Conservation (phyloP, 2,888 invertebrate species). For the Mechanitis mazaeus region DNA sequence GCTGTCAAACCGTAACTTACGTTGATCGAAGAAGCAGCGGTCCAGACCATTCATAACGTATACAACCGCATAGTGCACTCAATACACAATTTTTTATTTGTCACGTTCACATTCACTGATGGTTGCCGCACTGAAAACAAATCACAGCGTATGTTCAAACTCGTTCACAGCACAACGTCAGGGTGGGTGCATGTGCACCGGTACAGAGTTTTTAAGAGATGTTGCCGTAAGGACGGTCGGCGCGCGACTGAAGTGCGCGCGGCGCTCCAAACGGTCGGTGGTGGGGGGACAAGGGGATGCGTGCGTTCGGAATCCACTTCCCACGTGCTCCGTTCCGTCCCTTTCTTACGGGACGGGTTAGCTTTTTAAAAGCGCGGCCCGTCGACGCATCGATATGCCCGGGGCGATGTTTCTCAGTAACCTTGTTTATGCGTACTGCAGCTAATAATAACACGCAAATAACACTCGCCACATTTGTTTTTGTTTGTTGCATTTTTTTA, state of each 20-base stretch:
- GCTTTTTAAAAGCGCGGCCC: conserved; percentile 70
- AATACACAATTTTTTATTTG: conserved; percentile 58
- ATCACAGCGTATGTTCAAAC: conserved; percentile 69
- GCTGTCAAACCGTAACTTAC: conserved; percentile 51
- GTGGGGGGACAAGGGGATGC: conserved; percentile 59
- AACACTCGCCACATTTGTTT: conserved; percentile 58
- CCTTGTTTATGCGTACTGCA: conserved; percentile 72
- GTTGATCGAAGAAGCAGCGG: conserved; percentile 77
- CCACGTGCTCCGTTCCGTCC: conserved; percentile 71
- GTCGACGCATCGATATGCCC: conserved; percentile 70
- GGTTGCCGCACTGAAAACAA: conserved; percentile 69
- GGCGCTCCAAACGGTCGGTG: conserved; percentile 41
- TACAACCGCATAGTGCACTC: conserved; percentile 73
- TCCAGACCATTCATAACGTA: conserved; percentile 76
- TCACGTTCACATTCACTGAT: conserved; percentile 60
- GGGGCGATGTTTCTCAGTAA: conserved; percentile 65
- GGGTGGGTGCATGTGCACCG: conserved; percentile 50
- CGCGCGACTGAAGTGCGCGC: conserved; percentile 72
- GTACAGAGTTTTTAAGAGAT: conserved; percentile 39
- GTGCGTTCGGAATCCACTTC: conserved; percentile 76
- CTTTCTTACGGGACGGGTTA: conserved; percentile 72
- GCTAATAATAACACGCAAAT: conserved; percentile 71
- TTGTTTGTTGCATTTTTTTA: conserved; percentile 49
- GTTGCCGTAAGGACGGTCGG: conserved; percentile 67
- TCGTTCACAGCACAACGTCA: conserved; percentile 66